phyloP scores from a whole-genome alignment of 2,888 invertebrate genomes.

The Plutella xylostella region DNA sequence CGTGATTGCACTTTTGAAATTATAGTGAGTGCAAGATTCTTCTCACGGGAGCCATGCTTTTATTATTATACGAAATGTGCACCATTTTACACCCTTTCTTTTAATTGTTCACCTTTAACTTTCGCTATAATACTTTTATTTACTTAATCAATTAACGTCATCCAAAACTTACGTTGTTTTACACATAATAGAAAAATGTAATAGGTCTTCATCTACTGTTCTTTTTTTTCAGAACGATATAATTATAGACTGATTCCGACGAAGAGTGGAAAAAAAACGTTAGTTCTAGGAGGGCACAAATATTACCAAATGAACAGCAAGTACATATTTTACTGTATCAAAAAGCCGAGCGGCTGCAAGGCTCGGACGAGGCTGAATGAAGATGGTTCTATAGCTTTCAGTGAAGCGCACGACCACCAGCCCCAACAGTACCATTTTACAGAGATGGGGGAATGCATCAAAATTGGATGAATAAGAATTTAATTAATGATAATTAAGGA shows the following conservation, averaged over 20 bases:
- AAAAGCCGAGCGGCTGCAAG: conserved; percentile 4
- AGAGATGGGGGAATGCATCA: no score
- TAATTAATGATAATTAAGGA: no score
- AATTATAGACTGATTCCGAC: conserved; percentile 5
- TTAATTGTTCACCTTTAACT: no score
- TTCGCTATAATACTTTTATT: not conserved
- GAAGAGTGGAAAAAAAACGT: conserved; percentile 8
- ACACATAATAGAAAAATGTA: not conserved
- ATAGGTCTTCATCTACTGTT: not conserved
- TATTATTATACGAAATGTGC: no score
- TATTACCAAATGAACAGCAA: conserved; percentile 17
- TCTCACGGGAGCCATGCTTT: no score
- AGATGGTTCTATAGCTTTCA: conserved; percentile 4
- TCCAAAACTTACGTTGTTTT: not conserved
- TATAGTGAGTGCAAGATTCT: no score
- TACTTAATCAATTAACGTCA: not conserved
- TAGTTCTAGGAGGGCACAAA: conserved; percentile 8
- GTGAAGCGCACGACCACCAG: conserved; percentile 8
- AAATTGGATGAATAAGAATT: no score
- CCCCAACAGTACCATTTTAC: conserved; percentile 5
- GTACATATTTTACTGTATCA: conserved; percentile 12
- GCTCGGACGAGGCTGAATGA: conserved; percentile 8
- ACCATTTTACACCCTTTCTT: no score
- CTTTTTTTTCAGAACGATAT: not conserved
- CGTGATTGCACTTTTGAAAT: no score